Percentiles rank a stretch among this genome's conserved stretches.
These are phyloP conservation scores for Patella depressa DNA, from an alignment of 2,888 invertebrate genomes.

Conservation along the genomic window DNA sequence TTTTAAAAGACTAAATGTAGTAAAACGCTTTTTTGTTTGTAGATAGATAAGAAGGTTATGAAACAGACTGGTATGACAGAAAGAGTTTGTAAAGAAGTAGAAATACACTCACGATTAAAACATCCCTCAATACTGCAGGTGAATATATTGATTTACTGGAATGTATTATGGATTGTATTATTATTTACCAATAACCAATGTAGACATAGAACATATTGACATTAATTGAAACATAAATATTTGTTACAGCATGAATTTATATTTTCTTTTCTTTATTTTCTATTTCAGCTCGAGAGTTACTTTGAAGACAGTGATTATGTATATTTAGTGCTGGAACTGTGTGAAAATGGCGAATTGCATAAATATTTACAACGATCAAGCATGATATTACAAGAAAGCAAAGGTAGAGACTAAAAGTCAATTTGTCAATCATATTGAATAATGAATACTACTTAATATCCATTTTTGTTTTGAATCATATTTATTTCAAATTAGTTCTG, in stretches of 20 bases:
- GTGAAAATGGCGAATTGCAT: constrained; percentile 91
- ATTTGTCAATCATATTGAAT: too few species aligned
- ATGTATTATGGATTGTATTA: not conserved
- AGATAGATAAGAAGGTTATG: constrained; percentile 91
- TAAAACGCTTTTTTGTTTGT: constrained; percentile 20
- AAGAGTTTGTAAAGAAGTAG: constrained; percentile 91
- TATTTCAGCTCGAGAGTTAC: constrained; percentile 81
- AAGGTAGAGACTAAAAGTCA: constrained; percentile 66
- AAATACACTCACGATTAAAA: constrained; percentile 90
- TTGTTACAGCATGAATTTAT: not conserved
- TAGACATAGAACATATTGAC: too few species aligned
- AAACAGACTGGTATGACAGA: constrained; percentile 86
- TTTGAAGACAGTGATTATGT: constrained; percentile 93
- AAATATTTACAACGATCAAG: constrained; percentile 80
- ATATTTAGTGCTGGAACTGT: constrained; percentile 92
- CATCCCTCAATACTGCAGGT: constrained; percentile 87
- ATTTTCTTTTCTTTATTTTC: not conserved
- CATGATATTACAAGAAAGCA: constrained; percentile 73
- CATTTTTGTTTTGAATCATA: constrained; percentile 56
- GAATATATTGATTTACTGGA: constrained; percentile 17
- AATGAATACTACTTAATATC: too few species aligned
- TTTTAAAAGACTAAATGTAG: too few species aligned
- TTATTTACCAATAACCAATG: not conserved
- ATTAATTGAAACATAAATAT: too few species aligned
- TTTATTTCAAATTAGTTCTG: too few species aligned